Evolutionary conservation across 2,113 vertebrate genomes (phyloP).

Genomic region (Shinisaurus crocodilurus): DNA sequence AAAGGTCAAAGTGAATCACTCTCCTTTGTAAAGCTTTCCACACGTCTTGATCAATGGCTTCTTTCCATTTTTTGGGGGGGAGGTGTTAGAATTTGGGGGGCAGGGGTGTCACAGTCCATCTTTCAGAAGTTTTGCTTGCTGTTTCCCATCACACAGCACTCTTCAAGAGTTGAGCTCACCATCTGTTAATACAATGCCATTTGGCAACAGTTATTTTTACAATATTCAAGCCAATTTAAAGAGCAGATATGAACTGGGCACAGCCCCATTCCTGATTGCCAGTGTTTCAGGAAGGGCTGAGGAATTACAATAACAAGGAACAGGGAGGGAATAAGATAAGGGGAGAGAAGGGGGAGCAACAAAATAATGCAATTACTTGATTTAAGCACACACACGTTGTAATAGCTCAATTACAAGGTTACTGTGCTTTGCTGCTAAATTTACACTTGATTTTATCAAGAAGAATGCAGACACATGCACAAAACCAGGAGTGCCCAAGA

Average conservation of each 20-base stretch:
- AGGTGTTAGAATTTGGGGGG: background rate
- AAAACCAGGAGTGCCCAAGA: background rate
- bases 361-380: conserved; percentile 28
- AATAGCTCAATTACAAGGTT: conserved; percentile 6
- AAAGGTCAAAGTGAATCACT: background rate
- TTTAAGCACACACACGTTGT: background rate
- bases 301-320: background rate
- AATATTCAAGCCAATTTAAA: background rate
- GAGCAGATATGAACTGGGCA: background rate
- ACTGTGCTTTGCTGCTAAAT: conserved; percentile 20
- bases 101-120: background rate
- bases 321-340: background rate
- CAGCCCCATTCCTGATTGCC: background rate
- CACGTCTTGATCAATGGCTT: background rate
- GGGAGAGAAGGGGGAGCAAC: background rate
- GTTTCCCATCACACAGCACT: background rate
- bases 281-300: fast-evolving
- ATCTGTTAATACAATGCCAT: background rate
- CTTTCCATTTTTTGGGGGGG: background rate
- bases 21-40: background rate
- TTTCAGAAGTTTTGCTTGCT: background rate
- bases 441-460: background rate
- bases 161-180: background rate
- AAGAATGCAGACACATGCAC: background rate
- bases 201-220: background rate